Base-by-base conservation (phyloP, 2,888 invertebrate species). In the Drosophila mettleri region DNA sequence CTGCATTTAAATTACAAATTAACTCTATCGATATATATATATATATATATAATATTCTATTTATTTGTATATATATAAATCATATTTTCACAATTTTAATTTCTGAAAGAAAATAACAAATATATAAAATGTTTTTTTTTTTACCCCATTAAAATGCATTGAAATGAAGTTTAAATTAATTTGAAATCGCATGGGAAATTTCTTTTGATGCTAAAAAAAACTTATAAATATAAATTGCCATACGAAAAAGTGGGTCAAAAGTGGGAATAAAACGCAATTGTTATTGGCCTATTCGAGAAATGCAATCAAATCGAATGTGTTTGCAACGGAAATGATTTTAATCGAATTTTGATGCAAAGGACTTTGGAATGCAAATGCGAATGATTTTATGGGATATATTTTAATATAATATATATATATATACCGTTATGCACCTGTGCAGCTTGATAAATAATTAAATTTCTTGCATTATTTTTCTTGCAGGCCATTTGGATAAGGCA, bases 401-500 rank as follows among this genome's bases (percentile, higher is more conserved):
- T 16, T 27, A 16, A 10, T 3, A 20, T 8, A 41, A 24, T 7
- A 24, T 6, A 12, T 6, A 5, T 20, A 20, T 18, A 20, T 20
- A 41, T 41, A 22, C 8, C 7, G 14, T 3, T n/a, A 2, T 22
- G 7, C 8, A 22, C 20, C 22, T 22, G 8, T 29, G 1, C n/a
- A 43, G 10, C 43, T 27, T 27, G 6, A 29, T 20, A 10, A 7
- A 24, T 60, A 60, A 61, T 61, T 16, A 22, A 10, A 7, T 27
- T 22, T 61, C 14, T 36, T 12, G 20, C 29, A 36, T 45, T 62
- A 22, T 29, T 60, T 5, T 24, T 9, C 46, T 53, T 66, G 39
- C 66, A 65, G 66, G 38, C 34, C 20, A 33, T 27, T 29, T 34
- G 51, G 20, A 33, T n/a, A 64, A 41, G 29, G 39, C n/a, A n/a